Percentiles rank a stretch among this genome's conserved stretches.
Evolutionary conservation across 2,888 invertebrate genomes (phyloP).

Genomic region (Rhopalosiphum nymphaeae): DNA sequence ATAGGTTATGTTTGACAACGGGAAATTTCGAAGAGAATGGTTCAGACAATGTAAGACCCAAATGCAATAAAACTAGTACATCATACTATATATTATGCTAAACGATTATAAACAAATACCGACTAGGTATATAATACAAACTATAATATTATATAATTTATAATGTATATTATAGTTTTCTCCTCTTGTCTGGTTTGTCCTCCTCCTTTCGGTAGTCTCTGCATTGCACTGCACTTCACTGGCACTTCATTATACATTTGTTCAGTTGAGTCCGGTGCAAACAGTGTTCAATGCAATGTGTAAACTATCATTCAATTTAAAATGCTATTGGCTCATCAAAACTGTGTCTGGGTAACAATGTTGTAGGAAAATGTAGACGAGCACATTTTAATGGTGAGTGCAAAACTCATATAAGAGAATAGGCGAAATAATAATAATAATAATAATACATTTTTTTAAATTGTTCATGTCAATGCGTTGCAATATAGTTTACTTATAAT

Average conservation of each 20-base stretch:
- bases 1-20: background rate
- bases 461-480: background rate
- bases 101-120: constrained; percentile 21
- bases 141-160: constrained; percentile 1
- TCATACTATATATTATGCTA: constrained; percentile 31
- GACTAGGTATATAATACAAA: background rate
- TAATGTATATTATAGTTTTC: background rate
- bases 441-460: background rate
- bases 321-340: constrained; percentile 24
- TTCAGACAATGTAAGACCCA: background rate
- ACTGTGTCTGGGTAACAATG: constrained; percentile 1
- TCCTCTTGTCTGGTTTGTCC: background rate
- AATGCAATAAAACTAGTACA: constrained; percentile 27
- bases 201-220: background rate
- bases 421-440: background rate
- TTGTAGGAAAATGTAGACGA: background rate
- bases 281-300: constrained; percentile 30
- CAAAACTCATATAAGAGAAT: background rate
- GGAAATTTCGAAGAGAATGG: constrained; percentile 3
- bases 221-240: background rate
- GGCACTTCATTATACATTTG: constrained; percentile 18
- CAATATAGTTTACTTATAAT: background rate
- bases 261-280: background rate
- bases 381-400: background rate
- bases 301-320: constrained; percentile 14